Evolutionary conservation across 2,797 vertebrate genomes (phyloP), one percentile per base, ranked within the genome.

Genomic region (Remorina albescens): DNA sequence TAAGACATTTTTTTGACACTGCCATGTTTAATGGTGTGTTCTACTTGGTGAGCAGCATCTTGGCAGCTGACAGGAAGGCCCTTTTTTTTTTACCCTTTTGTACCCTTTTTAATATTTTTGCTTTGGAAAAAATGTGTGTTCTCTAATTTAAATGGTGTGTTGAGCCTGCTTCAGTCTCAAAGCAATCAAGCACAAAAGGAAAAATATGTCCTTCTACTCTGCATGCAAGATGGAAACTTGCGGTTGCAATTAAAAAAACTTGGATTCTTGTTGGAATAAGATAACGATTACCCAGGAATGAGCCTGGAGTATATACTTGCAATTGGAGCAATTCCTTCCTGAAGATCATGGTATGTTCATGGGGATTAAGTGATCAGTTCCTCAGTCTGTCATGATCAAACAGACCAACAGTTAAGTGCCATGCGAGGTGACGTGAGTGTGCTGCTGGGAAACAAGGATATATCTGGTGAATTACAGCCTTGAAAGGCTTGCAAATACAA

Each of bases 401-500:
- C 50, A 18, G n/a, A 32, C 50, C 30, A 51, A 41, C 64, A 19
- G 7, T 5, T 4, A 42, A 28, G 49, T 30, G 53, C 30, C 34
- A 68, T 0, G 26, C 36, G 68, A 87, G 71, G 39, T 71, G 59
- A 62, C 15, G 79, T 84, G 76, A 81, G 71, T 9, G 74, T 71
- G 63, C 67, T 71, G 71, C 71, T 42, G 41, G 69, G 60, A 59
- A 84, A 74, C 60, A 67, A 51, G 71, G 66, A 74, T 70, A 57
- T 76, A 55, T 67, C 77, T 78, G 81, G 57, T 59, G 42, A 71
- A 63, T 85, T 74, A 42, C 50, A n/a, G 53, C 57, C 71, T 84
- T 79, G 64, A 73, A 67, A 74, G 26, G 53, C 79, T 65, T 59
- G 62, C 42, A 74, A 51, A 85, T 68, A 72, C 71, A 63, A 85